Conservation (phyloP, 2,113 vertebrate species). For the Corythaeola cristata region DNA sequence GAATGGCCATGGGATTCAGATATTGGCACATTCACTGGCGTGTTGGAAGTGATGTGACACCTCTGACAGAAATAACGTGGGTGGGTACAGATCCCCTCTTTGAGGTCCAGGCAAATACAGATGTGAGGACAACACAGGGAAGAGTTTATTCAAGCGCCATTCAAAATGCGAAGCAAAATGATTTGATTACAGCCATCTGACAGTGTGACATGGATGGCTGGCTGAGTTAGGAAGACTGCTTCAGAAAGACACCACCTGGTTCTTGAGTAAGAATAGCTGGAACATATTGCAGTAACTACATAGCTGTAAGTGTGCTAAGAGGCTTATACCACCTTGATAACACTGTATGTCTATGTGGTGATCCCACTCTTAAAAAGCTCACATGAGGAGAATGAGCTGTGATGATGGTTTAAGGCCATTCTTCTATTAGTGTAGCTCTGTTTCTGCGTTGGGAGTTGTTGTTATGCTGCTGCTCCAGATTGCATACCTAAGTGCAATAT, state of each 20-base stretch:
- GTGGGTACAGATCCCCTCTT: not conserved
- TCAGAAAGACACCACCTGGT: conserved; percentile 15
- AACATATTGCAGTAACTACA: not conserved
- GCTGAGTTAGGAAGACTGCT: not conserved
- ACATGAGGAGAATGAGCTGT: not conserved
- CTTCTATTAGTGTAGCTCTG: not conserved
- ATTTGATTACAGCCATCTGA: conserved; percentile 11
- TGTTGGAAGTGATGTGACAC: rapidly evolving
- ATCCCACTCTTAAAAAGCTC: not conserved
- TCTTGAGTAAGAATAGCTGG: not conserved
- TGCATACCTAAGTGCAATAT: not conserved
- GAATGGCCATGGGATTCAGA: not conserved
- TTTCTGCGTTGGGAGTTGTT: not conserved
- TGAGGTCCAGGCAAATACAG: not conserved
- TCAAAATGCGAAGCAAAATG: not conserved
- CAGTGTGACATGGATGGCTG: not conserved
- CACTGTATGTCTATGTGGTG: not conserved
- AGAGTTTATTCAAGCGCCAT: not conserved
- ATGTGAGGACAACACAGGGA: not conserved
- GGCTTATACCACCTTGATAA: conserved; percentile 2
- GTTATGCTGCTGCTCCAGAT: not conserved
- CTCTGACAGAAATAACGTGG: not conserved
- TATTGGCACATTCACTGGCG: not conserved
- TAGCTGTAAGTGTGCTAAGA: not conserved
- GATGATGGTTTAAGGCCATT: not conserved